Conservation (phyloP, 2,888 invertebrate species). For the Blastobasis adustella region DNA sequence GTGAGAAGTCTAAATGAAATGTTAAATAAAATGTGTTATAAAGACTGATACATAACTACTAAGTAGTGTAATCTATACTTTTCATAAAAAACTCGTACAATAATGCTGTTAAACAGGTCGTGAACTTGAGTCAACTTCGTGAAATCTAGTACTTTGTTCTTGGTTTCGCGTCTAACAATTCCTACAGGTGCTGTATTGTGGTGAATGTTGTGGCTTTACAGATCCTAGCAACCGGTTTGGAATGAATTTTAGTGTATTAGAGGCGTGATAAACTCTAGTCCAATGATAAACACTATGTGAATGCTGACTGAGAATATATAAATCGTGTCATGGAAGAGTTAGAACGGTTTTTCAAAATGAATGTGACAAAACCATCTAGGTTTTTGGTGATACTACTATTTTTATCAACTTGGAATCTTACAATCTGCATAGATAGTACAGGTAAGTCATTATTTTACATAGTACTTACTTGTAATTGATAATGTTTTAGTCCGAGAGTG, state of each 20-base stretch:
- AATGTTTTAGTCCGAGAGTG: too few relatives aligned
- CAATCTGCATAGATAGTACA: conserved; percentile 41
- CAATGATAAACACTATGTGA: too few relatives aligned
- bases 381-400: conserved; percentile 33
- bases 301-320: neutral
- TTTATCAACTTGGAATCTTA: conserved; percentile 23
- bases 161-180: conserved; percentile 39
- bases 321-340: conserved; percentile 60
- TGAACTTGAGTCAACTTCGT: conserved; percentile 68
- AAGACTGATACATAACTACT: conserved; percentile 4
- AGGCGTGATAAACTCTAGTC: too few relatives aligned
- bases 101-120: conserved; percentile 24
- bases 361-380: conserved; percentile 34
- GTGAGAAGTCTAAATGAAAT: conserved; percentile 23
- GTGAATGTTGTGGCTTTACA: conserved; percentile 60
- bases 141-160: conserved; percentile 30
- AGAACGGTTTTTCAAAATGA: conserved; percentile 61
- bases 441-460: conserved; percentile 29
- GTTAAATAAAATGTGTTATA: conserved; percentile 7
- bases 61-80: neutral
- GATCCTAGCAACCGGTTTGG: conserved; percentile 60
- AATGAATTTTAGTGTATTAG: conserved; percentile 14
- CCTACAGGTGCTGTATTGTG: conserved; percentile 51
- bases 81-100: neutral
- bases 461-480: too few relatives aligned